These are phyloP conservation scores for Montipora foliosa DNA, from an alignment of 64 coral and sea anemone species.

Conservation along the genomic window DNA sequence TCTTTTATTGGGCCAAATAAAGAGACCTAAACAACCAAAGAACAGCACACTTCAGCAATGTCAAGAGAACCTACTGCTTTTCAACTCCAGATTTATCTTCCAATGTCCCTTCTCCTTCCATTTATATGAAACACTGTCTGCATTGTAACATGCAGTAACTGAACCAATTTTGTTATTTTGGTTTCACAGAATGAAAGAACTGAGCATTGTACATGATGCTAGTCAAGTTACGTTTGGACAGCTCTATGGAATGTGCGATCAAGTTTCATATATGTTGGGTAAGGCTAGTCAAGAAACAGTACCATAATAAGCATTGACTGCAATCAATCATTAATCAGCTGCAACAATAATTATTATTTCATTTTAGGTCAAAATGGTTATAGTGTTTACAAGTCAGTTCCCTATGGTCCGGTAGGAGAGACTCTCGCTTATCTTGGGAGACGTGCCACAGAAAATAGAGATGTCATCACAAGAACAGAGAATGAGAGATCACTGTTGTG, in stretches of 20 bases:
- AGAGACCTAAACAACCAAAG: too few species aligned
- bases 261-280: conserved; percentile 89
- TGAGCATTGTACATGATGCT: conserved; percentile 15
- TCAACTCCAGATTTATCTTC: too few species aligned
- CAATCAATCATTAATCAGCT: neutral
- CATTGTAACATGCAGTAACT: neutral
- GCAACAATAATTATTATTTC: neutral
- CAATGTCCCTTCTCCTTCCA: too few species aligned
- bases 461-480: conserved; percentile 76
- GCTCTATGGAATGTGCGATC: conserved; percentile 98
- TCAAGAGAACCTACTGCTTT: too few species aligned
- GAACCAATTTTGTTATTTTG: neutral
- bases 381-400: conserved; percentile 88
- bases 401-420: conserved; percentile 79
- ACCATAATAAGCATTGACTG: too few species aligned
- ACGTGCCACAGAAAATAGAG: conserved; percentile 83
- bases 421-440: conserved; percentile 79
- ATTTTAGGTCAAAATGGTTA: conserved; percentile 79
- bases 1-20: too few species aligned
- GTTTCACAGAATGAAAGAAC: conserved; percentile 53
- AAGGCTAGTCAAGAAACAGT: neutral
- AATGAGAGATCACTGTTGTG: conserved; percentile 83
- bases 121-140: neutral
- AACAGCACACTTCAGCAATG: too few species aligned
- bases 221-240: conserved; percentile 88